Conservation (phyloP, 1,140 invertebrate genomes). For the Drosophila sp. region DNA sequence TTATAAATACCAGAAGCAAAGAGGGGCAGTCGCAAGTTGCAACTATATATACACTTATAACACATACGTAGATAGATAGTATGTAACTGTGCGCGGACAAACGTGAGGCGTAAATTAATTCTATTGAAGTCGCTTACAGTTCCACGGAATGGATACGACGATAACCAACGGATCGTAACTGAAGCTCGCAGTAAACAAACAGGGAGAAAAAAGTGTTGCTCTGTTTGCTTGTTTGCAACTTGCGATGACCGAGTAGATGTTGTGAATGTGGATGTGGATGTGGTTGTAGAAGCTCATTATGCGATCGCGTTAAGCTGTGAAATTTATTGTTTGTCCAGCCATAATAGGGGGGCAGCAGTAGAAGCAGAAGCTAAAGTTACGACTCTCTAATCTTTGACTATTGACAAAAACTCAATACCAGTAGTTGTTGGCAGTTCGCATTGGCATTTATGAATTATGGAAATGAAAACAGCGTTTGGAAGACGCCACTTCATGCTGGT, state of each 20-base stretch:
- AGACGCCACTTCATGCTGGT: conserved; percentile 42
- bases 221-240: conserved; percentile 71
- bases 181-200: conserved; percentile 28
- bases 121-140: conserved; percentile 82
- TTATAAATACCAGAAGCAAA: conserved; percentile 64
- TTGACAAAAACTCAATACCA: conserved; percentile 83
- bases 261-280: conserved; percentile 15
- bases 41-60: conserved; percentile 15
- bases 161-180: conserved; percentile 45
- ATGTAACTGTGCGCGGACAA: conserved; percentile 46
- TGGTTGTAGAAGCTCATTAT: conserved; percentile 72
- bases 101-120: conserved; percentile 84
- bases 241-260: conserved; percentile 19
- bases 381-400: conserved; percentile 69
- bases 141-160: conserved; percentile 67
- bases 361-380: conserved; percentile 25
- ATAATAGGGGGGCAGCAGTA: conserved; percentile 45
- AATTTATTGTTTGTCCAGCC: conserved; percentile 79
- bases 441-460: conserved; percentile 82
- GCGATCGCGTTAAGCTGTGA: conserved; percentile 84
- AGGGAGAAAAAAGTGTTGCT: conserved; percentile 70
- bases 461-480: conserved; percentile 50
- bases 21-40: conserved; percentile 8
- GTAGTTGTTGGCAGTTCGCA: conserved; percentile 77
- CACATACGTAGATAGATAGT: conserved; percentile 14